Conservation (phyloP, 2,113 vertebrate species). For the Phainopepla nitens region DNA sequence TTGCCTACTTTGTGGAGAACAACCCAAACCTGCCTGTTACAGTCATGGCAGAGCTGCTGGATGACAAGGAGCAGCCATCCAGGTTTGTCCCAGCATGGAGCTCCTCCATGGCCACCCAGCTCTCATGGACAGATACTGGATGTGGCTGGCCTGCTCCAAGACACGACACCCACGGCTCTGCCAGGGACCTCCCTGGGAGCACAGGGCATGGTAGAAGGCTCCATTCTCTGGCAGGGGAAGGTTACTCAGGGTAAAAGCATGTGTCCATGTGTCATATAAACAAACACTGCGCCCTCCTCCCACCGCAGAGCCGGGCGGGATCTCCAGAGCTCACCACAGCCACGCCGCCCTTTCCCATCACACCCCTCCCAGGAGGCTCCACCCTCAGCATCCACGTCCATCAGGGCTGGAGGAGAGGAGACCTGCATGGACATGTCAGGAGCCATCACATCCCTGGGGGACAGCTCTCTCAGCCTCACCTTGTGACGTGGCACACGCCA, state of each 20-base stretch:
- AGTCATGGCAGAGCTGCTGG: background rate
- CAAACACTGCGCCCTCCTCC: background rate
- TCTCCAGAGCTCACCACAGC: background rate
- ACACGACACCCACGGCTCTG: fast-evolving
- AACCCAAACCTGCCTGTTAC: background rate
- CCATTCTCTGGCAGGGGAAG: background rate
- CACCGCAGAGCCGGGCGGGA: background rate
- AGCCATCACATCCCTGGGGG: background rate
- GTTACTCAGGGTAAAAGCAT: conserved; percentile 23
- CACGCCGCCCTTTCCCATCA: background rate
- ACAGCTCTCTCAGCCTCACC: background rate
- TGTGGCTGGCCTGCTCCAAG: background rate
- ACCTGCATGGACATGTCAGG: fast-evolving
- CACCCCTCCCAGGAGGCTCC: background rate
- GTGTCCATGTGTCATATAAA: background rate
- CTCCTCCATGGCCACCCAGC: background rate
- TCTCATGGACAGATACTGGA: background rate
- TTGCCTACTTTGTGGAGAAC: background rate
- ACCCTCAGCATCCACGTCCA: background rate
- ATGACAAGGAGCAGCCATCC: background rate
- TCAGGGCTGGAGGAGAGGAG: background rate
- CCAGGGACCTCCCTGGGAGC: background rate
- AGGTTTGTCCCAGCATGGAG: background rate
- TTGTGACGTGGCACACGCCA: fast-evolving
- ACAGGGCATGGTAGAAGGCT: background rate